phyloP scores from a whole-genome alignment of 2,888 invertebrate genomes.

The Taphrorychus bicolor region DNA sequence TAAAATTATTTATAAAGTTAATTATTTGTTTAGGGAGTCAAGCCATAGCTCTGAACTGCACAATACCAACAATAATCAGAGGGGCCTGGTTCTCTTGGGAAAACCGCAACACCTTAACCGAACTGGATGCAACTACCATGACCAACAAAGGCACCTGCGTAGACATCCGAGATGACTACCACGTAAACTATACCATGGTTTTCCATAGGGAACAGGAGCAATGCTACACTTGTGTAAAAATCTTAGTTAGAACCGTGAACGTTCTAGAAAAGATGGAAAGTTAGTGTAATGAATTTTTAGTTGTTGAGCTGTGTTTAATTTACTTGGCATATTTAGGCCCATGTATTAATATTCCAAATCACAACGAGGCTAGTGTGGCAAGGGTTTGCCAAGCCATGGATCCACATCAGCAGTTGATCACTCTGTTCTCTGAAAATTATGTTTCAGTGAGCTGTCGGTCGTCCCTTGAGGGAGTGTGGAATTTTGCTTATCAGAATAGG shows the following conservation, averaged over 20 bases:
- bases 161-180: slow-evolving; percentile 73
- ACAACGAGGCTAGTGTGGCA: slow-evolving; percentile 73
- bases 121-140: slow-evolving; percentile 83
- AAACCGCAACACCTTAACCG: slow-evolving; percentile 80
- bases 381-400: slow-evolving; percentile 79
- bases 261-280: slow-evolving; percentile 89
- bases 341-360: slow-evolving; percentile 70
- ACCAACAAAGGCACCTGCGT: slow-evolving; percentile 76
- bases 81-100: slow-evolving; percentile 95
- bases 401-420: slow-evolving; percentile 80
- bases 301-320: too few relatives aligned
- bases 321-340: slow-evolving; percentile 21
- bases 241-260: slow-evolving; percentile 86
- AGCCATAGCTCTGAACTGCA: slow-evolving; percentile 60
- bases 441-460: slow-evolving; percentile 91
- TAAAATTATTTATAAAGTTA: neutral
- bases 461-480: slow-evolving; percentile 95
- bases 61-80: slow-evolving; percentile 79
- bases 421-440: slow-evolving; percentile 89
- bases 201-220: slow-evolving; percentile 67
- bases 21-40: neutral
- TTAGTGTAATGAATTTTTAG: too few relatives aligned
- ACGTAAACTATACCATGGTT: slow-evolving; percentile 86
- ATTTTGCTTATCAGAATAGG: slow-evolving; percentile 82
- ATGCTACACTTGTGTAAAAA: slow-evolving; percentile 86